Base-by-base conservation (phyloP, 53 echinoderm and acorn worm genomes). In the Patiria pectinifera region DNA sequence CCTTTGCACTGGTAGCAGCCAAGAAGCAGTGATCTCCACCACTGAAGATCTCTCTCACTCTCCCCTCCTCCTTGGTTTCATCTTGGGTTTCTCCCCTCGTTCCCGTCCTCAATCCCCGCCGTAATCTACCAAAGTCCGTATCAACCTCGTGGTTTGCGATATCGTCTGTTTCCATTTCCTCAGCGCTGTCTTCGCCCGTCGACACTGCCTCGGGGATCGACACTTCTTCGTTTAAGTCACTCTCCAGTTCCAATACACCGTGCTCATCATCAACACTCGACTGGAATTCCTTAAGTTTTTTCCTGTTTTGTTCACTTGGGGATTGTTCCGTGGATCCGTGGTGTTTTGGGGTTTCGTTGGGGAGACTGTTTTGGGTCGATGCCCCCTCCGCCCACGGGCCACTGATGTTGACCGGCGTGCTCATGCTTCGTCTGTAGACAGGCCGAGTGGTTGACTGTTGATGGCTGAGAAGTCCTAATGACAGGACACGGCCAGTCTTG, bases 21-120 rank as follows among this genome's bases (percentile, higher is more conserved):
- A 87, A 74, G 43, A 94, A 94, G 83, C 87, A 94, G 4, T 94
- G 94, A 81, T 94, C 87, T 62, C 94, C 94, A 0, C 94, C 94
- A 14, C 87, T 91, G 82, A 87, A 91, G 5, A 94, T 90, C 1
- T 80, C 90, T 35, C 24, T 69, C 21, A 82, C 90, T 23, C 81
- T 80, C 21, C 13, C 59, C 2, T 22, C 59, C 10, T 80, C 48
- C 76, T 8, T 53, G 8, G 9, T 24, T 15, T 59, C 22, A 24
- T 82, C 46, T 61, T 45, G 12, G 21, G 62, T 48, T 45, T 81
- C 69, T 21, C 24, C 82, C 59, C 0, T 23, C 45, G 24, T 48
- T 45, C 1, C 4, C 47, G 23, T 43, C 43, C 6, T 16, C 49
- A 18, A 18, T 35, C 86, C 79, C 23, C 60, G 11, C 2, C 23